Evolutionary conservation across 2,888 invertebrate genomes (phyloP), one percentile per base, ranked within the genome.

Genomic region (Odontothrips loti): DNA sequence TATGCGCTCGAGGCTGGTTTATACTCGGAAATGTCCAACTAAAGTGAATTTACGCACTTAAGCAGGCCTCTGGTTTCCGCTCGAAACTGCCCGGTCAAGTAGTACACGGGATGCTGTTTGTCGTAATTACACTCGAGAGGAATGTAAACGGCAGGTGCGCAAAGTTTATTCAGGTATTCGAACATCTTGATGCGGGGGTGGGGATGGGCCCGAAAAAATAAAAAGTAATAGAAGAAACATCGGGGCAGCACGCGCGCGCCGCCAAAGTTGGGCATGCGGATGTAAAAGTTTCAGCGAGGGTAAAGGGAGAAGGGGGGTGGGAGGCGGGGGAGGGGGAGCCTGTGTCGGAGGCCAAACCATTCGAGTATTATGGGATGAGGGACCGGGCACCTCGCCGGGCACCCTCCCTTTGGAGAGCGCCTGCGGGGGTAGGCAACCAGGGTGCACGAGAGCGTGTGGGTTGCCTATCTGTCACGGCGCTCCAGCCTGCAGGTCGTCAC

Each of bases 281-380:
- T 68, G 80, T 48, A 81, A 68, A 43, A 48, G 63, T 81, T 82
- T 81, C 78, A 68, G 75, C 79, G 63, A 48, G 81, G 79, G n/a
- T n/a, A n/a, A n/a, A n/a, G 75, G 80, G 80, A 79, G 80, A 43
- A 78, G 81, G 80, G 78, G 58, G 68, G 82, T 48, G 81, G 51
- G 23, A 79, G 79, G 51, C 23, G 79, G 51, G 80, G n/a, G n/a
- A n/a, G n/a, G n/a, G n/a, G n/a, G n/a, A n/a, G n/a, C n/a, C 63
- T 20, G 47, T n/a, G 81, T 12, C 63, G 80, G 80, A 79, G 51
- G 47, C 80, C 34, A 79, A 82, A 82, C 34, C 34, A 43, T 43
- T 43, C 34, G 34, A 43, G 34, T 43, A 43, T 43, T 43, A 43
- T 43, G 34, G 34, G 34, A 43, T 43, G 6, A 43, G 34, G 34